Evolutionary conservation across 2,113 vertebrate genomes (phyloP).

Genomic region (Corythaixoides concolor): DNA sequence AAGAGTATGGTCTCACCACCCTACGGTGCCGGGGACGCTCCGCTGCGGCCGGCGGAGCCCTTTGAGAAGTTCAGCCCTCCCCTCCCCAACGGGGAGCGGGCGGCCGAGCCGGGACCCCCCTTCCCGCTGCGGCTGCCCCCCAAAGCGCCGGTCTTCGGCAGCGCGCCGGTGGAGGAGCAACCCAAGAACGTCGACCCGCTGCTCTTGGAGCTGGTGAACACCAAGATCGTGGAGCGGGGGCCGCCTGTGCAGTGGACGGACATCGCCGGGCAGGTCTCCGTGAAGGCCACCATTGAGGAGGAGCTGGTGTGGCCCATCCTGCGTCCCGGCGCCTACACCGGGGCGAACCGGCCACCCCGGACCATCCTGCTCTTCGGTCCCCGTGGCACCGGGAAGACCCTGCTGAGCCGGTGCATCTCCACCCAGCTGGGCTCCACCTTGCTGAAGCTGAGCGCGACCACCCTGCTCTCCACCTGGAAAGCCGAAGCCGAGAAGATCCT

Average conservation of each 20-base stretch:
- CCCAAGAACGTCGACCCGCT: conserved; percentile 82
- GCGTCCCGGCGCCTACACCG: conserved; percentile 70
- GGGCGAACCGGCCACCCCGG: conserved; percentile 74
- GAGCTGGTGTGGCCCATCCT: conserved; percentile 93
- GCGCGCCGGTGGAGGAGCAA: conserved; percentile 71
- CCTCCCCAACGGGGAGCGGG: conserved; percentile 77
- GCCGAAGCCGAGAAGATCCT: conserved; percentile 89
- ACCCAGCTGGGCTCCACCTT: conserved; percentile 91
- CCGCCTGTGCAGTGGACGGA: conserved; percentile 90
- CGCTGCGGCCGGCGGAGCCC: conserved; percentile 46
- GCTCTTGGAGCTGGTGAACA: conserved; percentile 86
- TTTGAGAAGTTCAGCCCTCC: conserved; percentile 85
- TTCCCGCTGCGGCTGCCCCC: conserved; percentile 44
- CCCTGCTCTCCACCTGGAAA: conserved; percentile 85
- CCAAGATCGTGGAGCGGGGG: conserved; percentile 86
- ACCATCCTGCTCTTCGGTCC: conserved; percentile 93
- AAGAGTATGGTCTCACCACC: conserved; percentile 83
- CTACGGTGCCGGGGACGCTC: conserved; percentile 75
- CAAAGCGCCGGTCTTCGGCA: conserved; percentile 67
- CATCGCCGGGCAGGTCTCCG: conserved; percentile 83
- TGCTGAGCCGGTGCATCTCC: conserved; percentile 87
- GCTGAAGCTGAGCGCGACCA: conserved; percentile 80
- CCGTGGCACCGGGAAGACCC: conserved; percentile 85
- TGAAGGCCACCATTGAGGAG: conserved; percentile 91
- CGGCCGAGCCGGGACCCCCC: neutral